A percentile compares a stretch with the other conserved stretches of the same genome.
Conservation (phyloP, 2,888 invertebrate species). For the Thysanoteuthis rhombus region DNA sequence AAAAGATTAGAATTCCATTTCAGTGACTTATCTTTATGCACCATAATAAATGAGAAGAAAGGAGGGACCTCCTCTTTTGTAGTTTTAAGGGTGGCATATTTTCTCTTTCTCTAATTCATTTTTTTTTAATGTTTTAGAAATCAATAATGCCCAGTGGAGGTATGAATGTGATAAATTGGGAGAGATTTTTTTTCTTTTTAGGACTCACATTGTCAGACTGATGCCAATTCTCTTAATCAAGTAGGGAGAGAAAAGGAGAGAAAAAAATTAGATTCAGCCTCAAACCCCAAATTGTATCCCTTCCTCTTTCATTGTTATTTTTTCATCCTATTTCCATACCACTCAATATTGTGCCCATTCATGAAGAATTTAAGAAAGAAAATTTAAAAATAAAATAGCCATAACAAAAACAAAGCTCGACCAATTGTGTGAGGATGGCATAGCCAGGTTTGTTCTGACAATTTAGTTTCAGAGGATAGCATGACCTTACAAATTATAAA, state of each 20-base stretch:
- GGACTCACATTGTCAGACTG: not conserved
- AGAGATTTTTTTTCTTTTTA: not conserved
- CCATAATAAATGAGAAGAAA: not conserved
- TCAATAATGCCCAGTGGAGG: not conserved
- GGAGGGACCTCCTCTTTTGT: not conserved
- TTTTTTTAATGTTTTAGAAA: not conserved
- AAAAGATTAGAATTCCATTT: not conserved
- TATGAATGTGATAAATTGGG: slow-evolving; percentile 12
- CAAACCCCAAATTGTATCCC: not conserved
- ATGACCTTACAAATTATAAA: too few species aligned
- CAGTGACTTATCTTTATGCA: not conserved
- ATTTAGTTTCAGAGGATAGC: too few species aligned
- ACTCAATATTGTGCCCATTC: not conserved
- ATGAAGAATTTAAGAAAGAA: not conserved
- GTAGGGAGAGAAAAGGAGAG: too few species aligned
- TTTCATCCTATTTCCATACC: not conserved
- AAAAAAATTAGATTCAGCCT: not conserved
- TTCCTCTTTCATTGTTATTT: not conserved
- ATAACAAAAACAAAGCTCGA: too few species aligned
- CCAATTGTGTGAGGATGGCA: too few species aligned
- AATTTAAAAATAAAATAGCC: too few species aligned
- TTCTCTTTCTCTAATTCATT: not conserved
- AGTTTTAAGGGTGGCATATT: not conserved
- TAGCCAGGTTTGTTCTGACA: too few species aligned
- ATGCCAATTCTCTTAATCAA: slow-evolving; percentile 12